Conservation (phyloP, 2,113 vertebrate genomes). For the Rhadina sibilatrix region DNA sequence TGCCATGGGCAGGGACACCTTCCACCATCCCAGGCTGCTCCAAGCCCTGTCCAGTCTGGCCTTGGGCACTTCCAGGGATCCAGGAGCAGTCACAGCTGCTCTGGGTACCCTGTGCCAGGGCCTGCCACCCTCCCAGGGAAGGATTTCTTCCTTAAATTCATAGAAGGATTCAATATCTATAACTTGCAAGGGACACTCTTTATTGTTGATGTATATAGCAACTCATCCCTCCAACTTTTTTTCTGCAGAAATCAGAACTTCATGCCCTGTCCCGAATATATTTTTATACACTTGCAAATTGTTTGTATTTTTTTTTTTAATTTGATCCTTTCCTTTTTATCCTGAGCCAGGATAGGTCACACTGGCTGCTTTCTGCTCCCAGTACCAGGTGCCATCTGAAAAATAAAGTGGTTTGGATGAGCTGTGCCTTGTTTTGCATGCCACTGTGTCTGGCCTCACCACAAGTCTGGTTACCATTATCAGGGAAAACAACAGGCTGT, state of each 20-base stretch:
- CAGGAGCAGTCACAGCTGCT: neutral
- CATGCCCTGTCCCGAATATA: neutral
- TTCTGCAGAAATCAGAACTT: neutral
- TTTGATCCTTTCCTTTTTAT: neutral
- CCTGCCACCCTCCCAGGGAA: rapidly evolving
- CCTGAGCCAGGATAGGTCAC: neutral
- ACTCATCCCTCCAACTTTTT: neutral
- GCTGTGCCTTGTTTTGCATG: slow-evolving; percentile 15
- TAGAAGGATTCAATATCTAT: neutral
- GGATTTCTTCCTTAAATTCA: neutral
- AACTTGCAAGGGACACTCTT: neutral
- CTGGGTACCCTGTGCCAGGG: neutral
- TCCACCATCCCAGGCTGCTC: rapidly evolving
- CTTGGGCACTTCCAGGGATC: neutral
- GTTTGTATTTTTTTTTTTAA: neutral
- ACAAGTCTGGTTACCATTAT: slow-evolving; percentile 25
- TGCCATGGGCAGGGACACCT: neutral
- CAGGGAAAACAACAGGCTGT: slow-evolving; percentile 6
- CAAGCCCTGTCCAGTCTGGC: rapidly evolving
- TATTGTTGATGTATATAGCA: neutral
- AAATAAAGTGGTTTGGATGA: neutral
- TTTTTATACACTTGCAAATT: neutral
- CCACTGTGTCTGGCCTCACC: slow-evolving; percentile 19
- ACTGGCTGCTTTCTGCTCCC: neutral
- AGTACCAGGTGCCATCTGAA: neutral